Evolutionary conservation across 2,888 invertebrate species (phyloP).

Genomic region (Conistra vaccinii): DNA sequence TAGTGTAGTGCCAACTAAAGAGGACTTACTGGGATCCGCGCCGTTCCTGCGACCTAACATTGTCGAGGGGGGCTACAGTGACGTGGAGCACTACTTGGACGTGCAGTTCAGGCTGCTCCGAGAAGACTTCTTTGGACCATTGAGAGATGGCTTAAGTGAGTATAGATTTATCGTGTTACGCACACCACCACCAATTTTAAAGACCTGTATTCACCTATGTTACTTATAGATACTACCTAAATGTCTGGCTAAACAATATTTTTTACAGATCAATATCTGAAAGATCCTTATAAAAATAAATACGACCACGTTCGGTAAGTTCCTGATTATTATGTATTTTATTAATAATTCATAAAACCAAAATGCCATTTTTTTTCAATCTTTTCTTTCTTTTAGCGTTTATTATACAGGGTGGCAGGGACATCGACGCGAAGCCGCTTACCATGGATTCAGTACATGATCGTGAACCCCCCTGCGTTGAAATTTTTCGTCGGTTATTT

Average conservation of each 20-base stretch:
- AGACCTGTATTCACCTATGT: neutral
- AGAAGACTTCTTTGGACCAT: too few species aligned
- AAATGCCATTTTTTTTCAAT: neutral
- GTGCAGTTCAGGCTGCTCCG: slow-evolving; percentile 89
- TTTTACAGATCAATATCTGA: slow-evolving; percentile 77
- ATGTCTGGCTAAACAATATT: neutral
- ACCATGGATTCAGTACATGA: too few species aligned
- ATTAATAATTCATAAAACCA: neutral
- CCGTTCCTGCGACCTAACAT: slow-evolving; percentile 89
- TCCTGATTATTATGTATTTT: neutral
- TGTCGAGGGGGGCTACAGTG: slow-evolving; percentile 91
- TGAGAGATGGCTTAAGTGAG: too few species aligned
- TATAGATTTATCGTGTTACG: neutral
- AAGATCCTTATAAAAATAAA: slow-evolving; percentile 73
- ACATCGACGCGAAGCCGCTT: too few species aligned
- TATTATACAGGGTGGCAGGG: too few species aligned
- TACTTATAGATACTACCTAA: neutral
- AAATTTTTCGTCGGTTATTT: too few species aligned
- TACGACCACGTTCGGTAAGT: slow-evolving; percentile 84
- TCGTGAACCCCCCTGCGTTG: too few species aligned
- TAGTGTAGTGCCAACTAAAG: slow-evolving; percentile 76
- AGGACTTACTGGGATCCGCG: slow-evolving; percentile 75
- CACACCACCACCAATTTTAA: neutral
- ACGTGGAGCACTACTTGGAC: slow-evolving; percentile 94
- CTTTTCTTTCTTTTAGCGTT: neutral